These are phyloP conservation scores for Herminia tarsipennalis DNA, from an alignment of 2,888 invertebrate species.

Conservation along the genomic window DNA sequence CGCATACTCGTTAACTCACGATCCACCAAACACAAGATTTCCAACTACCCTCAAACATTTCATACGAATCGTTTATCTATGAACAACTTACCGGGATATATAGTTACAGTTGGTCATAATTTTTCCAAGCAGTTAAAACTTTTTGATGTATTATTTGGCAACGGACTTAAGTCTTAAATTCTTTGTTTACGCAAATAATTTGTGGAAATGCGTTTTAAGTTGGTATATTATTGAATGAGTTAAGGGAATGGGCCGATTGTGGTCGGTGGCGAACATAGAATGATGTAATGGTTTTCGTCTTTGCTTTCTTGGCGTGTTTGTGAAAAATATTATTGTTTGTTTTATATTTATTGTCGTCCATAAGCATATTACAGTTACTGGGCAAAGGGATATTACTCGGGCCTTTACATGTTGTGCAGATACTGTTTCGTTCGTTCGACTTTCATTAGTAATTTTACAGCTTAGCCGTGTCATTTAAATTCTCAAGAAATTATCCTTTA, in stretches of 20 bases:
- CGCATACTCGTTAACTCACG: conserved; percentile 47
- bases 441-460: too few species aligned
- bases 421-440: too few species aligned
- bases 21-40: conserved; percentile 31
- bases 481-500: too few species aligned
- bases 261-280: not conserved
- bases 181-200: conserved; percentile 33
- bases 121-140: conserved; percentile 34
- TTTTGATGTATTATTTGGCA: conserved; percentile 41
- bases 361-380: too few species aligned
- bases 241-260: not conserved
- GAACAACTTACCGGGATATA: conserved; percentile 35
- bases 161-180: conserved; percentile 18
- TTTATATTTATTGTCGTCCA: too few species aligned
- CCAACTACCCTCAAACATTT: conserved; percentile 39
- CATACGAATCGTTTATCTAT: conserved; percentile 33
- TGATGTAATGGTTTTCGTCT: not conserved
- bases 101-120: conserved; percentile 30
- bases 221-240: conserved; percentile 4
- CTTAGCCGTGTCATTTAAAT: too few species aligned
- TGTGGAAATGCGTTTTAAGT: conserved; percentile 19
- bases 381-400: too few species aligned
- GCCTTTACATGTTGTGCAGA: too few species aligned
- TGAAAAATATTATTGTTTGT: too few species aligned
- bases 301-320: not conserved